Evolutionary conservation across 1,140 invertebrate genomes (phyloP).

Genomic region (Antheraea pernyi): DNA sequence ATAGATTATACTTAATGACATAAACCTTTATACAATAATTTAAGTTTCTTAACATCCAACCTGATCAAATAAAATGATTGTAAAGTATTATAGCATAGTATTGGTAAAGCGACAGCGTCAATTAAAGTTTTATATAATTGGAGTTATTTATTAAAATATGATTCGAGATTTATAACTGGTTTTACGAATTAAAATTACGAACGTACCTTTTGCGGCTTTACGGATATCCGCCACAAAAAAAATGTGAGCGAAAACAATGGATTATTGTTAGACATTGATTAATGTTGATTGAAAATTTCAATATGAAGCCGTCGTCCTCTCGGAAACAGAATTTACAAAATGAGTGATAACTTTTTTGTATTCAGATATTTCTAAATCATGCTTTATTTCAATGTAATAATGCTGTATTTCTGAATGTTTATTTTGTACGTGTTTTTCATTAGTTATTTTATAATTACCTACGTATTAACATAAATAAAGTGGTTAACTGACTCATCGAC

Average conservation of each 20-base stretch:
- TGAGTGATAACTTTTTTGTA: not conserved
- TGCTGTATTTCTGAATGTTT: not conserved
- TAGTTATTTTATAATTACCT: not conserved
- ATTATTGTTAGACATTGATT: slow-evolving; percentile 25
- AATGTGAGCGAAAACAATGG: slow-evolving; percentile 19
- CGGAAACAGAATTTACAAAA: slow-evolving; percentile 8
- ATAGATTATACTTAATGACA: no score
- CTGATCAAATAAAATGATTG: no score
- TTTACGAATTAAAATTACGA: slow-evolving; percentile 11
- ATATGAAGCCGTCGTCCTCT: slow-evolving; percentile 15
- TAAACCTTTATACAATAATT: no score
- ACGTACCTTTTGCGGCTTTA: slow-evolving; percentile 10
- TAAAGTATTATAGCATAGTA: no score
- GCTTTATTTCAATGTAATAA: not conserved
- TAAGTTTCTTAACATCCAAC: no score
- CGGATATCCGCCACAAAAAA: slow-evolving; percentile 6
- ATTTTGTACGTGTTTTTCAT: not conserved
- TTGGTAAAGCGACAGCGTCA: no score
- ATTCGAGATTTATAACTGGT: not conserved
- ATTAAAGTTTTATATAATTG: not conserved
- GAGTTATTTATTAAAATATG: not conserved
- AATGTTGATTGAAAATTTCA: slow-evolving; percentile 25
- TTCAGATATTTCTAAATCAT: not conserved
- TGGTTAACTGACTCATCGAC: no score
- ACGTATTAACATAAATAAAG: no score